Conservation (phyloP, 2,113 vertebrate species). For the Stomatorhinus ivindoensis region DNA sequence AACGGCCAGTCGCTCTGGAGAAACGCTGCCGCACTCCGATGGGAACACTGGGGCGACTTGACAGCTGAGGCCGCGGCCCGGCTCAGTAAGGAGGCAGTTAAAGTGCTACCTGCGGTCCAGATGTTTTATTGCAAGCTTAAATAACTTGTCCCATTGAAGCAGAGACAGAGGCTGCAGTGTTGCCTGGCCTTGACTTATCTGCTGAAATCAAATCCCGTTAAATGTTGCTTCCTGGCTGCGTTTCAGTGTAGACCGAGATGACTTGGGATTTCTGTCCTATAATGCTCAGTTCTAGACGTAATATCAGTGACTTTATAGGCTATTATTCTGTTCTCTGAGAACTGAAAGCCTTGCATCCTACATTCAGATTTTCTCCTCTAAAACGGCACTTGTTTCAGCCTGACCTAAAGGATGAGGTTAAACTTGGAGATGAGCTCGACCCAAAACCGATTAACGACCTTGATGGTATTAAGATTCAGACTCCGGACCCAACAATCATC, state of each 20-base stretch:
- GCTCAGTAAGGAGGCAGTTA: not conserved
- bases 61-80: not conserved
- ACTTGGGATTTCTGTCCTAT: not conserved
- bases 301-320: not conserved
- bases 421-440: not conserved
- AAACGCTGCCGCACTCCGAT: not conserved
- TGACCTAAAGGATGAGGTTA: not conserved
- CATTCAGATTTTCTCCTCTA: not conserved
- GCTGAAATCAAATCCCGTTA: not conserved
- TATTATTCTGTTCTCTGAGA: not conserved
- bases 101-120: not conserved
- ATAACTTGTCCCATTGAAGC: not conserved
- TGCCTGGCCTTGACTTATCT: not conserved
- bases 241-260: not conserved
- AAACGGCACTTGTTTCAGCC: not conserved
- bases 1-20: not conserved
- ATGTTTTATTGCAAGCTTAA: not conserved
- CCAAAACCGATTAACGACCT: not conserved
- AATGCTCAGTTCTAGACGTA: not conserved
- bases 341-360: not conserved
- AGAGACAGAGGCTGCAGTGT: not conserved
- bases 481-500: not conserved
- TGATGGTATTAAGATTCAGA: not conserved
- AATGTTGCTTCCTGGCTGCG: not conserved
- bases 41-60: not conserved